Percentiles rank a stretch among this genome's conserved stretches.
Conservation (phyloP, 2,797 vertebrate species). For the Holocentrus rufus region DNA sequence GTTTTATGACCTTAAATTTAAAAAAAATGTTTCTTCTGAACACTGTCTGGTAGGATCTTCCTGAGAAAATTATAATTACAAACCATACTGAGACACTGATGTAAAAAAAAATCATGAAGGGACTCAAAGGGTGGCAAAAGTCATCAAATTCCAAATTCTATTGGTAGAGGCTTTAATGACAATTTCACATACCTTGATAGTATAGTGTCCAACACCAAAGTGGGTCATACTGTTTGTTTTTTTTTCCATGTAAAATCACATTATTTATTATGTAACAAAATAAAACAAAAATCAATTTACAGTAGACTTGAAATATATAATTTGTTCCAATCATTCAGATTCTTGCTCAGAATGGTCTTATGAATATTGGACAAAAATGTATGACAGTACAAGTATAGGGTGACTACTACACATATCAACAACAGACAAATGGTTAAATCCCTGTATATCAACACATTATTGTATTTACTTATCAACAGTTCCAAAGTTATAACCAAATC, state of each 20-base stretch:
- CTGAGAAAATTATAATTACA: too few species aligned
- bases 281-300: constrained; percentile 59
- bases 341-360: constrained; percentile 55
- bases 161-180: constrained; percentile 11
- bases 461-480: constrained; percentile 76
- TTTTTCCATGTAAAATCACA: constrained; percentile 48
- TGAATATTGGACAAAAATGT: constrained; percentile 35
- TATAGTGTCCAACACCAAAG: neutral
- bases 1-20: too few species aligned
- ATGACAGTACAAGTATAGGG: constrained; percentile 79
- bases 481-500: constrained; percentile 68
- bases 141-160: too few species aligned
- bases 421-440: constrained; percentile 75
- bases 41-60: too few species aligned
- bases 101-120: too few species aligned
- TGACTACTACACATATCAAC: constrained; percentile 71
- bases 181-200: constrained; percentile 22
- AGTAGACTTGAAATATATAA: constrained; percentile 56
- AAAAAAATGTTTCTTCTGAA: too few species aligned
- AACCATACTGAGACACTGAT: too few species aligned
- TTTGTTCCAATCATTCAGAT: constrained; percentile 41
- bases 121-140: too few species aligned
- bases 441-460: constrained; percentile 82
- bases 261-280: constrained; percentile 59
- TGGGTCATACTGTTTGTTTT: neutral